Evolutionary conservation across 2,113 vertebrate genomes (phyloP).

Genomic region (Poeciliopsis retropinna): DNA sequence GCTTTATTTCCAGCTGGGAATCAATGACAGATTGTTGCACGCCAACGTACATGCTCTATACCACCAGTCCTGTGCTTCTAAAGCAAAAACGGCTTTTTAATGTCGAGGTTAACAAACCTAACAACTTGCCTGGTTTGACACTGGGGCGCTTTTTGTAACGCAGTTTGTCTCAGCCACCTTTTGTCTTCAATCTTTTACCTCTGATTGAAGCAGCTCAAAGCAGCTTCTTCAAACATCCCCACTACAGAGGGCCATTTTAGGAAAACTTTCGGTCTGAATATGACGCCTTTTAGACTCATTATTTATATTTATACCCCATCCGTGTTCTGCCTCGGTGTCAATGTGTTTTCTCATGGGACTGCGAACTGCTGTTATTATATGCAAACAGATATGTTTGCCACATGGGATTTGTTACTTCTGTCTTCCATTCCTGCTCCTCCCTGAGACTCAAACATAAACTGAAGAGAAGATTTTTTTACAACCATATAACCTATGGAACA

Average conservation of each 20-base stretch:
- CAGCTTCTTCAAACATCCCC: slow-evolving; percentile 11
- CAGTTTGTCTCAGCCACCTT: slow-evolving; percentile 61
- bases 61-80: slow-evolving; percentile 12
- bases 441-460: slow-evolving; percentile 18
- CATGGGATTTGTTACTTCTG: slow-evolving; percentile 41
- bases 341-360: slow-evolving; percentile 36
- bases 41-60: slow-evolving; percentile 25
- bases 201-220: slow-evolving; percentile 40
- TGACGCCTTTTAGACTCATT: slow-evolving; percentile 57
- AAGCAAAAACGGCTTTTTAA: slow-evolving; percentile 50
- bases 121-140: slow-evolving; percentile 33
- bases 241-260: slow-evolving; percentile 16
- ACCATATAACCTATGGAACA: background rate
- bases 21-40: slow-evolving; percentile 45
- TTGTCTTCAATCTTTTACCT: slow-evolving; percentile 47
- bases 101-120: slow-evolving; percentile 64
- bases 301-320: slow-evolving; percentile 15
- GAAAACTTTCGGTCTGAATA: slow-evolving; percentile 43
- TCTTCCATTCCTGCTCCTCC: background rate
- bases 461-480: background rate
- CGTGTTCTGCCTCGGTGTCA: slow-evolving; percentile 22
- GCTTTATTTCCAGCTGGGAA: slow-evolving; percentile 26
- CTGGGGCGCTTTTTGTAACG: slow-evolving; percentile 30
- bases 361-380: slow-evolving; percentile 27
- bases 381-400: slow-evolving; percentile 28